A percentile compares a stretch with the other conserved stretches of the same genome.
Conservation (phyloP, 1,140 invertebrate species). For the Rhyzopertha dominica region DNA sequence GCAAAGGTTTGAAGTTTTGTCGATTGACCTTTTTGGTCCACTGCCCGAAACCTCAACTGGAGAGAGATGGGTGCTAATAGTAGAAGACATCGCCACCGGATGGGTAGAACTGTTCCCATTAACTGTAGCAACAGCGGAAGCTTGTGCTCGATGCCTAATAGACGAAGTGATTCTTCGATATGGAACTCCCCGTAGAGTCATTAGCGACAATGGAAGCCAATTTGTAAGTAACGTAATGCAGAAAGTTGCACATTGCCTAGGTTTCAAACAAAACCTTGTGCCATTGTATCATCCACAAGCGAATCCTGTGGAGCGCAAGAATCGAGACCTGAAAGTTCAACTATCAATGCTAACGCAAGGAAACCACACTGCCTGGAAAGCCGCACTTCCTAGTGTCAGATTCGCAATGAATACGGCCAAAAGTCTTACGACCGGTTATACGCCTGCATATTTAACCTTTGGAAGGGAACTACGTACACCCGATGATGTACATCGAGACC, state of each 20-base stretch:
- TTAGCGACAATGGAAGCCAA: slow-evolving; percentile 29
- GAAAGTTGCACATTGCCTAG: slow-evolving; percentile 31
- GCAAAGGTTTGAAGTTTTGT: slow-evolving; percentile 35
- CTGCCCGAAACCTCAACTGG: slow-evolving; percentile 11
- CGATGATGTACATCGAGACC: slow-evolving; percentile 28
- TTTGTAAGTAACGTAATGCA: slow-evolving; percentile 38
- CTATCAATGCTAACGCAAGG: slow-evolving; percentile 30
- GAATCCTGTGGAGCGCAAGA: slow-evolving; percentile 44
- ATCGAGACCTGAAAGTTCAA: slow-evolving; percentile 43
- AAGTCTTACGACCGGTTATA: slow-evolving; percentile 40
- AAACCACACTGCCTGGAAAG: slow-evolving; percentile 42
- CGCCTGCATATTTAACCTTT: slow-evolving; percentile 44
- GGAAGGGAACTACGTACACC: slow-evolving; percentile 32
- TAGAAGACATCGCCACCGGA: slow-evolving; percentile 24
- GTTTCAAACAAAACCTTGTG: slow-evolving; percentile 36
- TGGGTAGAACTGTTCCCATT: slow-evolving; percentile 30
- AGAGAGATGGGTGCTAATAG: slow-evolving; percentile 18
- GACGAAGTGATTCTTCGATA: slow-evolving; percentile 26
- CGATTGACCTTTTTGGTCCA: slow-evolving; percentile 32
- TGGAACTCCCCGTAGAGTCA: slow-evolving; percentile 19
- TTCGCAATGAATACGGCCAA: slow-evolving; percentile 46
- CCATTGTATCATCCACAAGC: slow-evolving; percentile 41
- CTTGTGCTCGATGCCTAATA: slow-evolving; percentile 19
- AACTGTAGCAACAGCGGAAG: slow-evolving; percentile 21
- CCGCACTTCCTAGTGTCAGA: slow-evolving; percentile 36